Evolutionary conservation across 92 coral and sea anemone species (phyloP), one percentile per base, ranked within the genome.

Genomic region (Epizoanthus ramosus): DNA sequence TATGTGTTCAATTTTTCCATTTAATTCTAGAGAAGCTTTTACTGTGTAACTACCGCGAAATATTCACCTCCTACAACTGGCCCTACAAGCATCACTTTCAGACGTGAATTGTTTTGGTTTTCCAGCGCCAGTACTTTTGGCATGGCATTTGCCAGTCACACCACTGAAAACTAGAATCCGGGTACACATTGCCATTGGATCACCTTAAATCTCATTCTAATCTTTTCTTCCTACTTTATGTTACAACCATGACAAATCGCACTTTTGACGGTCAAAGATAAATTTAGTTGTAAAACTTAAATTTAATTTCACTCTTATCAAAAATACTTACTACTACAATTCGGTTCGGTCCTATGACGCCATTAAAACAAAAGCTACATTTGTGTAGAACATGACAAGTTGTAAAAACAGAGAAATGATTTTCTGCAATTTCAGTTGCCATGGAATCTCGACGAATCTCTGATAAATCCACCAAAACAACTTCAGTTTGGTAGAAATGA

Each of bases 391-490:
- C 39, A 77, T 61, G 71, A 41, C 58, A 77, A 60, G 53, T 77
- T 77, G 41, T 25, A 77, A 77, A 77, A 61, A 77, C 82, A 77
- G 41, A 58, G 61, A 61, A 77, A 77, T 77, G 41, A 77, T 77
- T 77, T 77, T 60, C 82, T 61, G 82, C 41, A 43, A 61, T 39
- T 43, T 77, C 43, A 77, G 82, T 77, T 77, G 82, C 65, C 82
- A 77, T 77, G 82, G 82, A 60, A 59, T 35, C 70, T 61, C 3
- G 56, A 37, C 22, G 82, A 77, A 37, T 21, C 28, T 63, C 58
- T 57, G 63, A 39, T 35, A 77, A 77, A 60, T 60, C 54, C 82
- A 33, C 28, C 33, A 60, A 77, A 63, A 60, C 57, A 41, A n/a
- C 82, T 59, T n/a, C 12, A 41, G 10, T 43, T 77, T 61, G 15